A percentile compares a stretch with the other conserved stretches of the same genome.
Evolutionary conservation across 2,888 invertebrate species (phyloP).

Genomic region (Drosophila anomalipes): DNA sequence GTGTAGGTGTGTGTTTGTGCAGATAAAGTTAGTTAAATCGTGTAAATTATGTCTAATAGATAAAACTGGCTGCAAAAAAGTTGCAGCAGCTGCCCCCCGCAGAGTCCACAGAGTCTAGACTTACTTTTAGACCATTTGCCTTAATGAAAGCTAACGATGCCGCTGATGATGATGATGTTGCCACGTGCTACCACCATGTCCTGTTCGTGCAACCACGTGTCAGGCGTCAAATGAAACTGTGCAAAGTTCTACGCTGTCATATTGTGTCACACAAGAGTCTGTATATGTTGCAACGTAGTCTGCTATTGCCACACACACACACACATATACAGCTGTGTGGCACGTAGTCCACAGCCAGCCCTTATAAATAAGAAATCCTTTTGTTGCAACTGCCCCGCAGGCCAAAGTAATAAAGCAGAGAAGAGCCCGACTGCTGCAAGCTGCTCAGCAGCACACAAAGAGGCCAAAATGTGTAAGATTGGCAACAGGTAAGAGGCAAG

Average conservation of each 20-base stretch:
- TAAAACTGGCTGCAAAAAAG: slow-evolving; percentile 62
- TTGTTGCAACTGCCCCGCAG: slow-evolving; percentile 50
- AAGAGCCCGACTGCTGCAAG: slow-evolving; percentile 2
- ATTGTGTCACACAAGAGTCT: slow-evolving; percentile 52
- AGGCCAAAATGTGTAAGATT: slow-evolving; percentile 15
- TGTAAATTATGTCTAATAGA: slow-evolving; percentile 82
- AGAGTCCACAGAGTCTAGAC: slow-evolving; percentile 55
- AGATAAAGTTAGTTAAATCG: slow-evolving; percentile 76
- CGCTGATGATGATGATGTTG: slow-evolving; percentile 11
- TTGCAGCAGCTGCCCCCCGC: slow-evolving; percentile 24
- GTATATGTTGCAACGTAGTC: slow-evolving; percentile 7
- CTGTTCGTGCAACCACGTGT: slow-evolving; percentile 14
- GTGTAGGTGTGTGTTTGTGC: slow-evolving; percentile 5
- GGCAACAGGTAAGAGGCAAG: slow-evolving; percentile 30
- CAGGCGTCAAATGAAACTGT: slow-evolving; percentile 43
- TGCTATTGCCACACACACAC: slow-evolving; percentile 4
- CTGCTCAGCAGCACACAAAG: slow-evolving; percentile 25
- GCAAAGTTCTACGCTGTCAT: slow-evolving; percentile 56
- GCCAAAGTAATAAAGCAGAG: slow-evolving; percentile 58
- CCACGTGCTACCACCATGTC: slow-evolving; percentile 8
- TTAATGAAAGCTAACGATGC: slow-evolving; percentile 53
- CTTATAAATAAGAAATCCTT: slow-evolving; percentile 42
- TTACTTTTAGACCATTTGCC: slow-evolving; percentile 26
- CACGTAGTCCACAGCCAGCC: slow-evolving; percentile 34
- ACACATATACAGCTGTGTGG: slow-evolving; percentile 27